phyloP scores from a whole-genome alignment of 2,113 vertebrate species.

The Entelurus aequoreus region DNA sequence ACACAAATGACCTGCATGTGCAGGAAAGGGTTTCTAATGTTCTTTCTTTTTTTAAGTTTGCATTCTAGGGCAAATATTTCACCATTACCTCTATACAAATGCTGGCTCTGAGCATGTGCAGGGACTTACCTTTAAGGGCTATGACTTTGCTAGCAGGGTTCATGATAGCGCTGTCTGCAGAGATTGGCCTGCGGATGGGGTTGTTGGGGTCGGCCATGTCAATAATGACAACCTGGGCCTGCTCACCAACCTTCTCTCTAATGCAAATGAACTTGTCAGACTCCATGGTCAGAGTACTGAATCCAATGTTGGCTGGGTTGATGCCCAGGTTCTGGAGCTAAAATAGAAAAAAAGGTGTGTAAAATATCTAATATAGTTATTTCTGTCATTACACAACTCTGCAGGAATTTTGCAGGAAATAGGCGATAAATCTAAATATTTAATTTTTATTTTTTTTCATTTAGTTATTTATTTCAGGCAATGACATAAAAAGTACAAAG shows the following conservation, averaged over 20 bases:
- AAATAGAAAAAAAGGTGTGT: conserved; percentile 1
- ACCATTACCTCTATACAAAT: conserved; percentile 14
- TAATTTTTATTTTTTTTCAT: no score
- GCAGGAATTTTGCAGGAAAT: not conserved
- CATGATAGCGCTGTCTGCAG: conserved; percentile 99
- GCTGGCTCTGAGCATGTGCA: not conserved
- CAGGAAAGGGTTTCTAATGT: conserved; percentile 10
- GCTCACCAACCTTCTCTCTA: conserved; percentile 96
- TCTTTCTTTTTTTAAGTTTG: conserved; percentile 9
- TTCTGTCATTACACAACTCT: not conserved
- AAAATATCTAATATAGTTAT: not conserved
- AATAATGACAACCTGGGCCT: conserved; percentile 98
- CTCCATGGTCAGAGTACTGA: conserved; percentile 98
- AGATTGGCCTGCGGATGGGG: conserved; percentile 96
- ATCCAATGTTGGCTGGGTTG: conserved; percentile 98
- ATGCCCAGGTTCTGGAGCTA: conserved; percentile 99
- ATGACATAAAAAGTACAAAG: no score
- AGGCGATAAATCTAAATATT: no score
- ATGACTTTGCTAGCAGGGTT: conserved; percentile 99
- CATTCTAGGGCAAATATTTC: conserved; percentile 8
- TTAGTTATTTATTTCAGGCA: no score
- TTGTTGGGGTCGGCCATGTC: conserved; percentile 97
- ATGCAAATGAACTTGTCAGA: conserved; percentile 99
- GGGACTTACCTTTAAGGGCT: conserved; percentile 90
- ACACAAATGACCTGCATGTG: conserved; percentile 44